A percentile compares a stretch with the other conserved stretches of the same genome.
phyloP scores from a whole-genome alignment of 2,797 vertebrate genomes.

The Tokudaia tokunoshimensis region DNA sequence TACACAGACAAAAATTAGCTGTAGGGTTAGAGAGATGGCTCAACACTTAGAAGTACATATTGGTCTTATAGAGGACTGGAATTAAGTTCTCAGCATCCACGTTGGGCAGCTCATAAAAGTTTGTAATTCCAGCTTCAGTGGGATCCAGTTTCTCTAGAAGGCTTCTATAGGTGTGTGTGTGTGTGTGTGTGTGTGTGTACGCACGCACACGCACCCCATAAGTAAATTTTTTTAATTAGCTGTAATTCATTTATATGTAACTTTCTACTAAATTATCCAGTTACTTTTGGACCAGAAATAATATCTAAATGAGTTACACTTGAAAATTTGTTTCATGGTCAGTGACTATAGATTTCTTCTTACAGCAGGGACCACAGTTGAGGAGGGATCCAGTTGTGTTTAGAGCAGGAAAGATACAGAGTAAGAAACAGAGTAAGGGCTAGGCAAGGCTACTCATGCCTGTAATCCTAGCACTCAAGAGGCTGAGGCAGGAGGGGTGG shows the following conservation, averaged over 20 bases:
- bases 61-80: background rate
- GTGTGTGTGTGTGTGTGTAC: too few relatives aligned
- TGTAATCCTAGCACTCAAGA: background rate
- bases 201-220: background rate
- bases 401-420: background rate
- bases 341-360: background rate
- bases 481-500: background rate
- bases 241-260: conserved; percentile 8
- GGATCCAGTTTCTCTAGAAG: background rate
- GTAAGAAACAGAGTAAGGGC: background rate
- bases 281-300: conserved; percentile 39
- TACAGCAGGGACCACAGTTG: background rate
- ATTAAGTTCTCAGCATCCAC: background rate
- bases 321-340: conserved; percentile 31
- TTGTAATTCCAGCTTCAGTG: background rate
- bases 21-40: background rate
- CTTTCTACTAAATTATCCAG: background rate
- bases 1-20: conserved; percentile 6
- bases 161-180: background rate
- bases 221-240: background rate
- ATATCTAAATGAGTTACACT: background rate
- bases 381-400: background rate
- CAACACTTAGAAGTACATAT: background rate
- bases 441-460: background rate
- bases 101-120: background rate